These are phyloP conservation scores for Diabrotica balteata DNA, from an alignment of 2,888 invertebrate species.

Conservation along the genomic window DNA sequence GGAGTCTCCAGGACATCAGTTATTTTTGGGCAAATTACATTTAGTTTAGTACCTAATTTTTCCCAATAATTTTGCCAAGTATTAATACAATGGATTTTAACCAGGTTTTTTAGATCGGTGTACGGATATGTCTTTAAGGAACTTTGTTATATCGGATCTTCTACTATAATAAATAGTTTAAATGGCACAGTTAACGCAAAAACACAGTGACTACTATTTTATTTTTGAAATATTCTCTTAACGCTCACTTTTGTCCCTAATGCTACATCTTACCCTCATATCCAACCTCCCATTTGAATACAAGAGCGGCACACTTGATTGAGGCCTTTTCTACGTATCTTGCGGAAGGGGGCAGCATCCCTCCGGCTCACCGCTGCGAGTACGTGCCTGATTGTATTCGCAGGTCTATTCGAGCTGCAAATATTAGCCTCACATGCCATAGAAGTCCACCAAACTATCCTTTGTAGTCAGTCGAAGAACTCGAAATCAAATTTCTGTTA, in stretches of 20 bases:
- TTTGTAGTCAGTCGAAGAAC: conserved; percentile 54
- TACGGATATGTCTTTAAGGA: too few species aligned
- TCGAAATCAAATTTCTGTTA: conserved; percentile 58
- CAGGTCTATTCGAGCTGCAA: conserved; percentile 39
- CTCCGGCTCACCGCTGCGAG: conserved; percentile 2
- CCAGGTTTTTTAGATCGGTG: too few species aligned
- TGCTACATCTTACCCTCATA: neutral
- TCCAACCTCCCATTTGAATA: conserved; percentile 30
- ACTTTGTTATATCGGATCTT: too few species aligned
- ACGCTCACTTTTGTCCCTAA: neutral
- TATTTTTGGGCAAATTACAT: too few species aligned
- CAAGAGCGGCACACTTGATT: conserved; percentile 16
- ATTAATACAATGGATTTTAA: too few species aligned
- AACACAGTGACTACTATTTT: neutral
- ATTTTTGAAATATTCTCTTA: neutral
- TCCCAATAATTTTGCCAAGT: too few species aligned
- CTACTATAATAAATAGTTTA: too few species aligned
- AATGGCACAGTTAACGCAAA: neutral
- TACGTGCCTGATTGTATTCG: conserved; percentile 34
- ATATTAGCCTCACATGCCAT: conserved; percentile 54
- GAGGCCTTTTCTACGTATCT: conserved; percentile 20
- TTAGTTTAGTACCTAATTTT: too few species aligned
- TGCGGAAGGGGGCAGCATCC: conserved; percentile 16
- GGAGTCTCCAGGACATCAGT: too few species aligned
- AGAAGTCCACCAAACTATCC: conserved; percentile 56